phyloP scores from a whole-genome alignment of 2,797 vertebrate genomes.

The Danio albolineatus region DNA sequence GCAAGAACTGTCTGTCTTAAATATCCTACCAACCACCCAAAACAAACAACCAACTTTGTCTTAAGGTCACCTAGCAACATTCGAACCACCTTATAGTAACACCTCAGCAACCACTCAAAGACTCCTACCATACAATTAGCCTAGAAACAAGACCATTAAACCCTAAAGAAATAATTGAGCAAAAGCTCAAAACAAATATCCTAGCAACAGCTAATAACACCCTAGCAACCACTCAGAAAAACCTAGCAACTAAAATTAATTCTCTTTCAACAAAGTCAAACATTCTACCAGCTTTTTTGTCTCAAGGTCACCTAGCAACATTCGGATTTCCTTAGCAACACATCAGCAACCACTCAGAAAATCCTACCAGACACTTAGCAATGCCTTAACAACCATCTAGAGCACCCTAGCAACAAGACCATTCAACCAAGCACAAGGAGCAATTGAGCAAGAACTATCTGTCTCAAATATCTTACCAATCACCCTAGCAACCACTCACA shows the following conservation, averaged over 20 bases:
- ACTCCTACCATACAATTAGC: neutral
- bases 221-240: neutral
- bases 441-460: no score
- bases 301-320: no score
- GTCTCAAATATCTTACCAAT: no score
- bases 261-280: neutral
- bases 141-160: neutral
- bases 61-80: neutral
- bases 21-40: neutral
- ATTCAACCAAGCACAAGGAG: no score
- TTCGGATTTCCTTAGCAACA: no score
- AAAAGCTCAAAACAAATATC: neutral
- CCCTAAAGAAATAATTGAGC: neutral
- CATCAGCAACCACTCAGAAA: no score
- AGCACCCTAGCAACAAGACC: no score
- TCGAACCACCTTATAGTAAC: no score
- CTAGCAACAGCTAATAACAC: neutral
- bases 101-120: neutral
- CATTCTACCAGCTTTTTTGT: neutral
- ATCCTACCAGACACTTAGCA: no score
- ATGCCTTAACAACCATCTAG: no score
- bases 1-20: neutral
- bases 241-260: neutral
- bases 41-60: neutral
- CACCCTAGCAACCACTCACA: no score